Evolutionary conservation across 2,797 vertebrate species (phyloP), one percentile per base, ranked within the genome.

Genomic region (Melanotaenia boesemani): DNA sequence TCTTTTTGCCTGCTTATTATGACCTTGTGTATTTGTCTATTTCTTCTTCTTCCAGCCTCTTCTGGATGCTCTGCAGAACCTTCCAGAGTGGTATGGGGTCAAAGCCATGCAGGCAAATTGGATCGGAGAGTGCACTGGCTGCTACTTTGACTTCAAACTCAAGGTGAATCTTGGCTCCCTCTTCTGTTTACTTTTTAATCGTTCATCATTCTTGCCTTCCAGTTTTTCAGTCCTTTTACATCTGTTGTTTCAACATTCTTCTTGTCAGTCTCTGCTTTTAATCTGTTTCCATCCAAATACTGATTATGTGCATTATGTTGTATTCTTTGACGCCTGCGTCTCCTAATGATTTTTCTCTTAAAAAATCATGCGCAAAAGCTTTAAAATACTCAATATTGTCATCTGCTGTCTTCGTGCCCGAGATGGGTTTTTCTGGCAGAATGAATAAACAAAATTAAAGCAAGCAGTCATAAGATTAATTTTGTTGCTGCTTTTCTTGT

Each of bases 81-180:
- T 99, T 67, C 98, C 98, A 0, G 96, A 97, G 80, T 99, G 98
- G 97, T 99, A 99, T 0, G 98, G 98, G 32, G 96, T 99, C 79
- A 98, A 98, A 92, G 95, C 93, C 90, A 99, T 99, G 98, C 98
- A 99, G 91, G 97, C 96, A 32, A 97, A 99, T 93, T 99, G 98
- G 98, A 97, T 99, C 48, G 98, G 98, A 57, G 93, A 99, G 58
- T 99, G 98, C 22, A 75, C 82, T 13, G 98, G 98, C 61, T 99
- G 98, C 92, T 96, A 89, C 69, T 95, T 99, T 39, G 95, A 98
- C 90, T 97, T 97, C 91, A 84, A 86, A 50, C 88, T 99, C 32
- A 97, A 97, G 96, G 98, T 99, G 79, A 90, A 52, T 80, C 63
- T 79, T 57, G 0, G 44, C 63, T 72, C 10, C 54, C 55, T 61